Base-by-base conservation (phyloP, 2,888 invertebrate species). In the Balanococcus diminutus region DNA sequence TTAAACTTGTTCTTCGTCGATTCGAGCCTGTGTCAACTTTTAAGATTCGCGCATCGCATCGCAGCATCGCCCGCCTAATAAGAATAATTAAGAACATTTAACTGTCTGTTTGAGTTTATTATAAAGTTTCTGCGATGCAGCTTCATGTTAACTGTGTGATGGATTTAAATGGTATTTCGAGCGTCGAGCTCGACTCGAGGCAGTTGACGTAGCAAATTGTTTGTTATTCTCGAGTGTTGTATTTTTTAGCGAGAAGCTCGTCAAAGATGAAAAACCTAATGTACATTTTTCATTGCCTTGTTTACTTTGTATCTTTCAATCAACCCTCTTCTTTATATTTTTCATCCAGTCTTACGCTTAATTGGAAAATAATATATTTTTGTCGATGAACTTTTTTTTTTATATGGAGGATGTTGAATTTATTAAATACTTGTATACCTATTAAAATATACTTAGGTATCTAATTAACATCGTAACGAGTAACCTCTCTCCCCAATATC, bases 21-120 rank as follows among this genome's bases (percentile, higher is more conserved):
- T 42, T 42, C 42, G 11, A 56, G 56, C 56, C n/a, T 56, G 9
- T 56, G 56, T 56, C 56, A 56, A 56, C 56, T 56, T 56, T 56
- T 56, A 19, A 56, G 56, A 56, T 56, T 56, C 56, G 5, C 39
- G 39, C 39, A n/a, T n/a, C n/a, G n/a, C n/a, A n/a, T n/a, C n/a
- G n/a, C n/a, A n/a, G n/a, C n/a, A n/a, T n/a, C n/a, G 39, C 19
- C 22, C 22, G 19, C 56, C 1, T 56, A 56, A 56, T 56, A 56
- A 56, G 56, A 56, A 56, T 56, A 56, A 56, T 56, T 56, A 56
- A 56, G 56, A 56, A 56, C 56, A 56, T 56, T 56, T 56, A 56
- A 56, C 56, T 22, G 56, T 19, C 56, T 56, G 56, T 56, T 56
- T 56, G 22, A 56, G 56, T 56, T 56, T 56, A 56, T 56, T 22